Evolutionary conservation across 1,140 invertebrate genomes (phyloP), one percentile per base, ranked within the genome.

Genomic region (Drosophila funebris): DNA sequence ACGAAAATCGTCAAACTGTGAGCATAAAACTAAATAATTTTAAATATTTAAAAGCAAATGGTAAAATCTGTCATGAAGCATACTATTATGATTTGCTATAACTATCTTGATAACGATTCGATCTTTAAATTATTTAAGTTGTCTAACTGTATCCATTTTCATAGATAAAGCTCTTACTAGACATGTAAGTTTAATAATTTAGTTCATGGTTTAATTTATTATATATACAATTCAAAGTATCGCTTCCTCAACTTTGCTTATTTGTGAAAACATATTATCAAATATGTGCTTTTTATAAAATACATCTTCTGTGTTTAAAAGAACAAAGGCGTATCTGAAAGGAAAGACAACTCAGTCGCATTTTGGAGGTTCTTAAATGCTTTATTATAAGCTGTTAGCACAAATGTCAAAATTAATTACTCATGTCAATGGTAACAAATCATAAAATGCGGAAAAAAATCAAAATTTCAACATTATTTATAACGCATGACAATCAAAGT

Each of bases 331-430:
- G 48, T 31, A n/a, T 33, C 52, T 41, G 13, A 27, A 13, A n/a
- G 4, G 6, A 24, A 41, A 27, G 11, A 4, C 14, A 4, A n/a
- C 13, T 27, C 66, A 43, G 13, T 61, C 43, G 22, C 6, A 48
- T 20, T 13, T 48, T 48, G n/a, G 33, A 24, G 29, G 9, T 36
- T 58, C 8, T 46, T 58, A 62, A 76, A 76, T 73, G 56, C 61
- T 84, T 73, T 87, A 81, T 77, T 66, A 63, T 87, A 81, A 87
- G 79, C 81, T 84, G 77, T 87, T 84, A 73, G 80, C 76, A 83
- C 70, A 79, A 84, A 83, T 76, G 82, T 85, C 82, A 85, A 41
- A 66, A 74, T 73, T 75, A 81, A 87, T 85, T 79, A 73, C 83
- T 87, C 81, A 71, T 85, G 81, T 85, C 82, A 85, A 61, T 61